Evolutionary conservation across 1,140 invertebrate genomes (phyloP).

Genomic region (Ladona fulva): DNA sequence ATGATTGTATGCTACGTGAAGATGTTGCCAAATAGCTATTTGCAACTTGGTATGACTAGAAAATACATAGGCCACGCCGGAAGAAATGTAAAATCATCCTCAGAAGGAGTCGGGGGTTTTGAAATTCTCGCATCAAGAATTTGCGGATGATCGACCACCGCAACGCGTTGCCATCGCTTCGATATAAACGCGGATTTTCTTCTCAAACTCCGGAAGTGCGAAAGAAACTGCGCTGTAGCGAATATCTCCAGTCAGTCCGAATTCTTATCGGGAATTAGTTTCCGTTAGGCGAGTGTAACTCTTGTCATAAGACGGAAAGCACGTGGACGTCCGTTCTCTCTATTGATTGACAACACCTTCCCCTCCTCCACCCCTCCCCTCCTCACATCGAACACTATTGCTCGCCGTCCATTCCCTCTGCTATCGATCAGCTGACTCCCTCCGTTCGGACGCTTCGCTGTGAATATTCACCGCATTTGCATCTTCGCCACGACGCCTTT

Average conservation of each 20-base stretch:
- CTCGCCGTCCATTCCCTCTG: not conserved
- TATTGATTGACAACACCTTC: slow-evolving; percentile 33
- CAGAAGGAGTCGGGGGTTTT: too few relatives aligned
- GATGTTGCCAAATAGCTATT: too few relatives aligned
- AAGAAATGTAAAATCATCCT: too few relatives aligned
- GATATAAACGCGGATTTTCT: too few relatives aligned
- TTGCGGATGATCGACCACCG: too few relatives aligned
- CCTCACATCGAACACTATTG: slow-evolving; percentile 16
- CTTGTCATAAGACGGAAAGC: slow-evolving; percentile 11
- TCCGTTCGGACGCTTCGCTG: not conserved
- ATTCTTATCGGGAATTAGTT: slow-evolving; percentile 17
- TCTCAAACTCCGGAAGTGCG: too few relatives aligned
- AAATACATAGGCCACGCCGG: too few relatives aligned
- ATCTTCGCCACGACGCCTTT: not conserved
- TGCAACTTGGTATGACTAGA: too few relatives aligned
- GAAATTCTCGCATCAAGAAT: too few relatives aligned
- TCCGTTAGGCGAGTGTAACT: slow-evolving; percentile 15
- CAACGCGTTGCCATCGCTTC: too few relatives aligned
- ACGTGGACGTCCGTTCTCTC: slow-evolving; percentile 32
- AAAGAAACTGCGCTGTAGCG: too few relatives aligned
- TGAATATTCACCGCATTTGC: not conserved
- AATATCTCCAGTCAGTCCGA: slow-evolving; percentile 19
- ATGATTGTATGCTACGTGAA: too few relatives aligned
- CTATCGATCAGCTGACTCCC: not conserved
- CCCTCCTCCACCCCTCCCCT: not conserved